A percentile compares a stretch with the other conserved stretches of the same genome.
phyloP scores from a whole-genome alignment of 2,888 invertebrate genomes.

The Archaeoteleia sp. region DNA sequence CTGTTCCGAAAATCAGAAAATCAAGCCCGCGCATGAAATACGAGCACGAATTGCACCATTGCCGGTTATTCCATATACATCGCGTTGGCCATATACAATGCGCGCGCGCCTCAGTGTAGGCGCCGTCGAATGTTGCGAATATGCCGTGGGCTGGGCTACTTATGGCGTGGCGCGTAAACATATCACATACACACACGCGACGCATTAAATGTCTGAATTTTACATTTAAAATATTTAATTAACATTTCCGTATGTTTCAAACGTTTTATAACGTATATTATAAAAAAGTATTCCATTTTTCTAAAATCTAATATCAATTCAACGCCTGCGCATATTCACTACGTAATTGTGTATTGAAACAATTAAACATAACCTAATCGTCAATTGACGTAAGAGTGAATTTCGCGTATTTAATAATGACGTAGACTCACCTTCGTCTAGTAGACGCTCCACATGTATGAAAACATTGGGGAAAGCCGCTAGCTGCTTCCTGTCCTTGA shows the following conservation, averaged over 20 bases:
- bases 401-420: no score
- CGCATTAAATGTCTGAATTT: no score
- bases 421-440: slow-evolving; percentile 94
- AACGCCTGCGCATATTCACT: no score
- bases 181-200: slow-evolving; percentile 12
- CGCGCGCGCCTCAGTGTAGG: slow-evolving; percentile 42
- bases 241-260: slow-evolving; percentile 10
- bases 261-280: neutral
- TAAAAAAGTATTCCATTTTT: no score
- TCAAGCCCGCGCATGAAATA: slow-evolving; percentile 36
- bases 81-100: slow-evolving; percentile 30
- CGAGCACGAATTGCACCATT: slow-evolving; percentile 18
- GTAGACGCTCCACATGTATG: slow-evolving; percentile 98
- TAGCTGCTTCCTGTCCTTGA: slow-evolving; percentile 99
- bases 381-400: neutral
- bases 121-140: slow-evolving; percentile 30
- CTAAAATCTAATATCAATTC: no score
- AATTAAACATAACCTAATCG: neutral
- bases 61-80: slow-evolving; percentile 33
- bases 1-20: no score
- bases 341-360: slow-evolving; percentile 27
- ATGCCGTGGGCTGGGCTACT: slow-evolving; percentile 19
- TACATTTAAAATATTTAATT: neutral
- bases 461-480: slow-evolving; percentile 99
- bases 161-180: slow-evolving; percentile 25